These are phyloP conservation scores for Desmodus rotundus DNA, from an alignment of 2,113 vertebrate species.

Conservation along the genomic window DNA sequence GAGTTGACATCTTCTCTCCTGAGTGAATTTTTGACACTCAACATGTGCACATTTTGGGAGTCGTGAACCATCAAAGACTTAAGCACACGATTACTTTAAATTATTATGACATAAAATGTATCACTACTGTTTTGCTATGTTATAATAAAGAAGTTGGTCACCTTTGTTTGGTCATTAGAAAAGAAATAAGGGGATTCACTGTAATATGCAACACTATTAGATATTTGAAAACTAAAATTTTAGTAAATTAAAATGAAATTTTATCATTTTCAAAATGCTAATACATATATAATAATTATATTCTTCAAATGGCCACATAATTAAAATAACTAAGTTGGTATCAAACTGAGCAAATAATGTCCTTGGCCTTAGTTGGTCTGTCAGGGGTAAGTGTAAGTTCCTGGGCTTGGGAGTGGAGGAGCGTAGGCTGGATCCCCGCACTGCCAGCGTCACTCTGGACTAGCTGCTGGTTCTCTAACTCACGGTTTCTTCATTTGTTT, in stretches of 20 bases:
- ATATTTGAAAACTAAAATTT: neutral
- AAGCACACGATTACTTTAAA: neutral
- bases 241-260: neutral
- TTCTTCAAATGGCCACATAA: neutral
- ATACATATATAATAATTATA: neutral
- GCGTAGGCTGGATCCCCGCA: too few species aligned
- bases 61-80: neutral
- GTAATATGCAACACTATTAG: neutral
- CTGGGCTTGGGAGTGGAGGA: neutral
- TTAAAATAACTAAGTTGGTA: neutral
- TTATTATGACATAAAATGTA: neutral
- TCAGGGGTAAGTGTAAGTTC: neutral
- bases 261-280: neutral
- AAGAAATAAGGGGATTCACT: neutral
- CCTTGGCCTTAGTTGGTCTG: neutral
- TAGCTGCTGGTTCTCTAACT: neutral
- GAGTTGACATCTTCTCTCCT: neutral
- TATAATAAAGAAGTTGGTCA: neutral
- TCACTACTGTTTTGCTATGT: neutral
- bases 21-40: neutral
- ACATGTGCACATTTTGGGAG: neutral
- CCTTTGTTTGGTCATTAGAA: neutral
- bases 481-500: neutral
- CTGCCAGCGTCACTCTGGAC: accelerated
- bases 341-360: neutral